Evolutionary conservation across 1,140 invertebrate genomes (phyloP), one percentile per base, ranked within the genome.

Genomic region (Eulimnadia texana): DNA sequence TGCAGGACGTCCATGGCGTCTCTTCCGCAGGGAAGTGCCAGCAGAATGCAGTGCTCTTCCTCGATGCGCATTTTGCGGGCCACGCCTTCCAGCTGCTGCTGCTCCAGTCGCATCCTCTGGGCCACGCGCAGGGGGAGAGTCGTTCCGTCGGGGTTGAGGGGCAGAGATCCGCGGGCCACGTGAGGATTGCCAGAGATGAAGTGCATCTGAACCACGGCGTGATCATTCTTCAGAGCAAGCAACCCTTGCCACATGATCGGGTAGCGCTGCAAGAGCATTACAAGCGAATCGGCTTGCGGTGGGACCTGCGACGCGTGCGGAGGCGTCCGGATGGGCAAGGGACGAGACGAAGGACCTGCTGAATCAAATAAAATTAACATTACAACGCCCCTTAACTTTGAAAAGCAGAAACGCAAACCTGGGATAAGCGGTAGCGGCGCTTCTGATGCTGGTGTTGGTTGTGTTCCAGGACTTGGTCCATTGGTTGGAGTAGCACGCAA

Each of bases 221-320:
- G 88, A 72, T 98, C 93, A 73, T 93, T 97, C 73, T 98, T 98
- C 29, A 98, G 76, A 0, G 90, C 92, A 65, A 98, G 72, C 33
- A 93, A 72, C 1, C 94, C 94, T 77, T 95, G 90, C 94, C 94
- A 98, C 84, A 96, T 90, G 25, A 96, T 85, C 1, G 90, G 90
- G 74, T 94, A 93, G 27, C 86, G 82, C 80, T 90, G 79, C 2
- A 92, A 73, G 20, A 90, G 71, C 75, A 83, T 87, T 52, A 85
- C 79, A 53, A 90, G 75, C 22, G 84, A 85, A 71, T 90, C 87
- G 10, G 82, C 84, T 68, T 87, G 85, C 33, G 84, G 82, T 58
- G 80, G 81, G 33, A 84, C 82, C 72, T 85, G 84, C 66, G 79
- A 80, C 19, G 81, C 80, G 69, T 86, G 83, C 28, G 85, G 84